Evolutionary conservation across 2,113 vertebrate species (phyloP), one percentile per base, ranked within the genome.

Genomic region (Sorex fumeus): DNA sequence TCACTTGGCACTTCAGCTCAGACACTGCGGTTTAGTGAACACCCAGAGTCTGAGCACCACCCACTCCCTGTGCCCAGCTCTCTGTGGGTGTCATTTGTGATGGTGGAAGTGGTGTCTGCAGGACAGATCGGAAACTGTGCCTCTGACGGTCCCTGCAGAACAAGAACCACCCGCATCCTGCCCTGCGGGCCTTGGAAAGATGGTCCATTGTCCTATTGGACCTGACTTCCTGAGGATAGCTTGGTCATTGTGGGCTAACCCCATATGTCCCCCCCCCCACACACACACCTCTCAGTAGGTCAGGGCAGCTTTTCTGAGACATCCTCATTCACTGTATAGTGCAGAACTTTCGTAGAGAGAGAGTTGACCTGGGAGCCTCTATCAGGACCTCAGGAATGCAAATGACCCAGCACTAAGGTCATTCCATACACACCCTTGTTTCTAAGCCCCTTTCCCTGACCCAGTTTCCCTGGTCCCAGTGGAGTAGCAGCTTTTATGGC

Each of bases 21-120:
- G 78, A 95, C 75, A 36, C 25, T 76, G 5, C 12, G 50, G 13
- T 18, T 72, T 71, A 72, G 21, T 71, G 71, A 88, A 90, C 78
- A 53, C 28, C 43, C 34, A 16, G 77, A 7, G 25, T 91, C 91
- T 90, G 34, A 25, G 28, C 30, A 84, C n/a, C 83, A 45, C 45
- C 2, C 0, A 57, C 36, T 79, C 86, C 78, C 15, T 78, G 13
- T 45, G 8, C 69, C 21, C 4, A 2, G 18, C 6, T 60, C 19
- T 60, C 21, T 23, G 21, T 60, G 16, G 57, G 57, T 60, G 57
- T 60, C 57, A 60, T 60, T 60, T 21, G 57, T 60, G 18, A 43
- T 12, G 70, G 23, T 47, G 43, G 15, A 32, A 53, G 40, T 71
- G 47, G 60, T 82, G 34, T 4, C 23, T 34, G 27, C 9, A 25